Evolutionary conservation across 2,113 vertebrate species (phyloP), one percentile per base, ranked within the genome.

Genomic region (Limnothrissa miodon): DNA sequence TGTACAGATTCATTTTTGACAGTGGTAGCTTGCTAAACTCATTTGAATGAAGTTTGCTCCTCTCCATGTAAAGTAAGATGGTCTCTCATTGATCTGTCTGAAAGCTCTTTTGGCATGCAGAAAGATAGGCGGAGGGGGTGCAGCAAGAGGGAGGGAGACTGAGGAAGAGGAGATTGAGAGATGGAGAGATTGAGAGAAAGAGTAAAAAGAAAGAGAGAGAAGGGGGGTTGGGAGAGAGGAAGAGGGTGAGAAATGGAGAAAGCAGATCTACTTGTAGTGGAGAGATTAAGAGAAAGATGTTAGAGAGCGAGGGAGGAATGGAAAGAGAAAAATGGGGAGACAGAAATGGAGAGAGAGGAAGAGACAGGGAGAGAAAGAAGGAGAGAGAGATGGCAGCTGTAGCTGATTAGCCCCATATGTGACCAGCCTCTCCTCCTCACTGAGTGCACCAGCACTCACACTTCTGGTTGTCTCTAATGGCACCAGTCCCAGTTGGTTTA

Each of bases 391-490:
- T n/a, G 23, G n/a, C 5, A 10, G 59, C n/a, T 62, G 36, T 74
- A 74, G 66, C 66, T 74, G 29, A 74, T 39, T 74, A 74, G 25
- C 8, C 66, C 3, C 29, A 33, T 74, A 11, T 5, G 29, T 29
- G 29, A 10, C 29, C 33, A 17, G 66, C 33, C 33, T 36, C 66
- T 15, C 15, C 9, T 25, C 33, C 2, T 25, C 11, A 10, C 66
- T 74, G 62, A 70, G 62, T 70, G 62, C 62, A 70, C 62, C 62
- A 70, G 11, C 62, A 13, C 56, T 62, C 56, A 8, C 62, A 33
- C 62, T 3, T 13, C 62, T 33, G 66, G 29, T 74, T 36, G 25
- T 6, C 29, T 74, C 66, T 74, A 74, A 74, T 74, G 66, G 29
- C 29, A 74, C 13, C 10, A 74, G 66, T 13, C 66, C 66, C 66